Evolutionary conservation across 92 coral and sea anemone species (phyloP).

Genomic region (Bergia sp.): DNA sequence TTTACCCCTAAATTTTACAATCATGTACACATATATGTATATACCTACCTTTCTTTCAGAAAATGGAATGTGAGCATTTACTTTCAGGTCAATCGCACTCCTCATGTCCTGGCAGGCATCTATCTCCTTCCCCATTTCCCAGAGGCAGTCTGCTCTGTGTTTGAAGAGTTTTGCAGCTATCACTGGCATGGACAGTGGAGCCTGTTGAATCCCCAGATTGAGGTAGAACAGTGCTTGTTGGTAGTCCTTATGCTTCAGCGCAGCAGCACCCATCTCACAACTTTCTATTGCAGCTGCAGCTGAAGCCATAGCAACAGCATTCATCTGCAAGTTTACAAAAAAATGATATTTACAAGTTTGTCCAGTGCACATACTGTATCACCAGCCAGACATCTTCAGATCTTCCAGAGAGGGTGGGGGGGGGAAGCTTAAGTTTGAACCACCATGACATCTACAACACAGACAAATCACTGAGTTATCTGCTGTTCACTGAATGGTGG

Average conservation of each 20-base stretch:
- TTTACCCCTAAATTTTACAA: no score
- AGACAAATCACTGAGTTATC: no score
- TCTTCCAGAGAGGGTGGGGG: no score
- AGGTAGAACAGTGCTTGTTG: slow-evolving; percentile 46
- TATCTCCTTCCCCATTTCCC: slow-evolving; percentile 44
- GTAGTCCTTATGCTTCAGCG: slow-evolving; percentile 16
- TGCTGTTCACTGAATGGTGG: no score
- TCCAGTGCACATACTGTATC: no score
- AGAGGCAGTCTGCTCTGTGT: slow-evolving; percentile 64
- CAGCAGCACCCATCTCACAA: slow-evolving; percentile 16
- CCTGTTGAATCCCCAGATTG: slow-evolving; percentile 48
- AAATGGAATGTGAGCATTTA: neutral
- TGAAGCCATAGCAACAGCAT: neutral
- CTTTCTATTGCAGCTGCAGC: slow-evolving; percentile 5
- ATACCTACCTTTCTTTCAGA: neutral
- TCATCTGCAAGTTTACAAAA: neutral
- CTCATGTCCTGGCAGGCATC: slow-evolving; percentile 66
- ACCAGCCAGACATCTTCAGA: no score
- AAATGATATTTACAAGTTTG: neutral
- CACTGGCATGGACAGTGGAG: slow-evolving; percentile 51
- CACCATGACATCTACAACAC: no score
- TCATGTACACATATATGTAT: neutral
- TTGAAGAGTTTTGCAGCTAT: slow-evolving; percentile 47
- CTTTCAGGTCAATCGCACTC: slow-evolving; percentile 49
- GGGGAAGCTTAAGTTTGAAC: no score